Percentiles rank a stretch among this genome's conserved stretches.
Evolutionary conservation across 2,797 vertebrate species (phyloP).

Genomic region (Hypotaenidia okinawae): DNA sequence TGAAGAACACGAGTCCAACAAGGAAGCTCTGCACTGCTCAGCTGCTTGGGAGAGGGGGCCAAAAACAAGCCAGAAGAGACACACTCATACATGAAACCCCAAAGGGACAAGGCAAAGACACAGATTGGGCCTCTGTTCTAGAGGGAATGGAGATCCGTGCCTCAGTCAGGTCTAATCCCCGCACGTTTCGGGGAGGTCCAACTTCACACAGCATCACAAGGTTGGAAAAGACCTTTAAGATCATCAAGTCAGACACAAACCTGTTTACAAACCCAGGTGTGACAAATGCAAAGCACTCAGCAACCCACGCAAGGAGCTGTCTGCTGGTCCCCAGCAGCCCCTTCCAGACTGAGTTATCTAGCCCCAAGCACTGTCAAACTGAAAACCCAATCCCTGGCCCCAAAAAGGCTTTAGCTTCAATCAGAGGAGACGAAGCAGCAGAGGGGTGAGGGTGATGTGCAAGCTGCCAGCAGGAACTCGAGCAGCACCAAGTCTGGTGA

Average conservation of each 20-base stretch:
- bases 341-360: not conserved
- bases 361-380: not conserved
- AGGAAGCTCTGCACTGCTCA: not conserved
- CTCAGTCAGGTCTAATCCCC: not conserved
- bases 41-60: not conserved
- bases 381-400: slow-evolving; percentile 23
- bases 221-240: too few relatives aligned
- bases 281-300: slow-evolving; percentile 45
- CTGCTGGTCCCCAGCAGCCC: not conserved
- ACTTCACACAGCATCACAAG: not conserved
- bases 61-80: not conserved
- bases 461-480: not conserved
- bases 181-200: not conserved
- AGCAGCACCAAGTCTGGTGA: not conserved
- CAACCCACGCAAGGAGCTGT: slow-evolving; percentile 18
- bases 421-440: not conserved
- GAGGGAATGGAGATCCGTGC: not conserved
- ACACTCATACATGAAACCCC: not conserved
- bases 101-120: not conserved
- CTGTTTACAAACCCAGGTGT: slow-evolving; percentile 34
- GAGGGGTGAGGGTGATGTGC: not conserved
- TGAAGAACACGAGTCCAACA: not conserved
- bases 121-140: not conserved
- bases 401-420: not conserved
- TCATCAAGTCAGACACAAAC: not conserved